These are phyloP conservation scores for Bryconaethiops microstoma DNA, from an alignment of 2,797 vertebrate species.

Conservation along the genomic window DNA sequence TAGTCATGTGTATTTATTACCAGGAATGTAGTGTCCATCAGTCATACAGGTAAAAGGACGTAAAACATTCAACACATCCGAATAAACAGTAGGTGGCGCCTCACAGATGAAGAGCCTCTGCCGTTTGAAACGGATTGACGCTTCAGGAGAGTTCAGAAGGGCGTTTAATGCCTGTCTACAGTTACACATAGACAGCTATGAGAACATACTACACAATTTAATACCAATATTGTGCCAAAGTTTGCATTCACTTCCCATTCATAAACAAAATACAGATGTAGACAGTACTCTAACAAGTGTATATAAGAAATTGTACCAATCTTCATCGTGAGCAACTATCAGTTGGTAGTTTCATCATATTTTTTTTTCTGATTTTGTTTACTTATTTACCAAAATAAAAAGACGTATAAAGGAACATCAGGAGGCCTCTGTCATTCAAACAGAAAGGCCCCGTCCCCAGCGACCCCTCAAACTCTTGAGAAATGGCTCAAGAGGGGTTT, in stretches of 20 bases:
- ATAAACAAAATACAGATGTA: not conserved
- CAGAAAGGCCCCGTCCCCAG: too few relatives aligned
- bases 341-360: too few relatives aligned
- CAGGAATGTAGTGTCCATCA: not conserved
- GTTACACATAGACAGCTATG: not conserved
- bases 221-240: too few relatives aligned
- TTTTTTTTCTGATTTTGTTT: not conserved
- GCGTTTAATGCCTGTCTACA: not conserved
- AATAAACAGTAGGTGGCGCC: slow-evolving; percentile 29
- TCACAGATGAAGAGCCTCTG: not conserved
- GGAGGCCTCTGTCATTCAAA: too few relatives aligned
- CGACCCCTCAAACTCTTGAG: too few relatives aligned
- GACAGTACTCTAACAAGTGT: not conserved
- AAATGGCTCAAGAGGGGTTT: too few relatives aligned
- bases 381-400: not conserved
- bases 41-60: not conserved
- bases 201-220: not conserved
- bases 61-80: not conserved
- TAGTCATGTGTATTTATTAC: not conserved
- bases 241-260: not conserved
- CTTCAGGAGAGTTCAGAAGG: not conserved
- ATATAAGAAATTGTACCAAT: not conserved
- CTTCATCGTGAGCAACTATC: not conserved
- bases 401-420: too few relatives aligned
- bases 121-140: not conserved